Evolutionary conservation across 2,797 vertebrate species (phyloP).

Genomic region (Apogon talboti): DNA sequence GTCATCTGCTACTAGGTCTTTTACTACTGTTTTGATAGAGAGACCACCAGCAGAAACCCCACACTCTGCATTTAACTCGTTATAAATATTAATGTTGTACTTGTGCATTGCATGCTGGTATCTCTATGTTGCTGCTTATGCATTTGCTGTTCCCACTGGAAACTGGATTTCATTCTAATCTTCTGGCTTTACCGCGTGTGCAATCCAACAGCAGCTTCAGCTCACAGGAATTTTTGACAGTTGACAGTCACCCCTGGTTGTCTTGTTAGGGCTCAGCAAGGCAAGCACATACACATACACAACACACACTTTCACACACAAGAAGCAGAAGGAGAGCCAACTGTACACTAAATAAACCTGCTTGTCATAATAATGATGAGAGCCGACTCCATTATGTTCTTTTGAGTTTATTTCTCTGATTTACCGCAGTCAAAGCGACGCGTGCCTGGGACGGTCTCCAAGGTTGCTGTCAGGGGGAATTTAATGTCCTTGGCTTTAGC

Average conservation of each 20-base stretch:
- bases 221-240: slow-evolving; percentile 54
- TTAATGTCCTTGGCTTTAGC: slow-evolving; percentile 89
- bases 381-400: slow-evolving; percentile 83
- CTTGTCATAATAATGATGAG: slow-evolving; percentile 79
- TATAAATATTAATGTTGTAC: neutral
- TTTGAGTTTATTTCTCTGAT: slow-evolving; percentile 87
- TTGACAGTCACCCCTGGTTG: slow-evolving; percentile 64
- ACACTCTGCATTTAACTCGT: no score
- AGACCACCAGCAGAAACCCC: no score
- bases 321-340: slow-evolving; percentile 54
- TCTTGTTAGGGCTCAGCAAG: slow-evolving; percentile 62
- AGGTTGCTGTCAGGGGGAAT: slow-evolving; percentile 90
- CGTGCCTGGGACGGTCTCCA: slow-evolving; percentile 84
- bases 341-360: slow-evolving; percentile 78
- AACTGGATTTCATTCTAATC: slow-evolving; percentile 46
- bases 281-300: slow-evolving; percentile 33
- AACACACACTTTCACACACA: slow-evolving; percentile 3
- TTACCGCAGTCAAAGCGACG: slow-evolving; percentile 78
- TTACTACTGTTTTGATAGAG: no score
- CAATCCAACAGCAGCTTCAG: slow-evolving; percentile 42
- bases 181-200: slow-evolving; percentile 41
- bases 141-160: slow-evolving; percentile 18
- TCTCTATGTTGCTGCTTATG: slow-evolving; percentile 19
- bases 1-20: no score
- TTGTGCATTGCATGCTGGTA: slow-evolving; percentile 8